Conservation (phyloP, 2,797 vertebrate genomes). For the Mormyrus hasselquistii region DNA sequence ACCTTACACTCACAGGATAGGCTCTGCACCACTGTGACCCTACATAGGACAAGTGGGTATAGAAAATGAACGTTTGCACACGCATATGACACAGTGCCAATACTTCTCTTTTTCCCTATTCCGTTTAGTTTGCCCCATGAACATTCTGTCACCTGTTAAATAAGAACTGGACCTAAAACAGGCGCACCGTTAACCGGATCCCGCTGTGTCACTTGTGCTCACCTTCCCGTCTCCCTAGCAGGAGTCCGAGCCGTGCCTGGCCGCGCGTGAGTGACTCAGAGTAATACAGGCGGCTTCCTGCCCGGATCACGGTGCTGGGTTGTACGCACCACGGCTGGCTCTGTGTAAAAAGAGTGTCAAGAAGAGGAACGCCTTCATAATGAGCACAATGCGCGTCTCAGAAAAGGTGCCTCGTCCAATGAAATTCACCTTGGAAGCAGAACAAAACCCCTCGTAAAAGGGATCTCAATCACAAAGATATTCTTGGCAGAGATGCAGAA, state of each 20-base stretch:
- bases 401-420: constrained; percentile 27
- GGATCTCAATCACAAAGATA: constrained; percentile 1
- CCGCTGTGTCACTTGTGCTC: background rate
- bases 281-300: background rate
- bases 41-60: background rate
- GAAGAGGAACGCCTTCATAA: background rate
- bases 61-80: background rate
- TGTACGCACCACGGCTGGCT: background rate
- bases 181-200: constrained; percentile 37
- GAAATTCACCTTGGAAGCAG: constrained; percentile 24
- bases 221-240: constrained; percentile 19
- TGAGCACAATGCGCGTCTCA: constrained; percentile 24
- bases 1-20: background rate
- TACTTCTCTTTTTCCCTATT: constrained; percentile 4
- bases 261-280: background rate
- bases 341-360: background rate
- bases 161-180: constrained; percentile 40
- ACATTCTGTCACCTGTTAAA: constrained; percentile 30
- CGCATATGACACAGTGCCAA: background rate
- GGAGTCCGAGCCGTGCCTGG: background rate
- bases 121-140: constrained; percentile 38
- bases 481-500: constrained; percentile 21
- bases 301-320: background rate
- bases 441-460: constrained; percentile 20
- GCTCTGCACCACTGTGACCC: background rate